Percentiles rank a stretch among this genome's conserved stretches.
Conservation (phyloP, 37 sponge, comb jelly and placozoan species). For the Hormiphora californensis region DNA sequence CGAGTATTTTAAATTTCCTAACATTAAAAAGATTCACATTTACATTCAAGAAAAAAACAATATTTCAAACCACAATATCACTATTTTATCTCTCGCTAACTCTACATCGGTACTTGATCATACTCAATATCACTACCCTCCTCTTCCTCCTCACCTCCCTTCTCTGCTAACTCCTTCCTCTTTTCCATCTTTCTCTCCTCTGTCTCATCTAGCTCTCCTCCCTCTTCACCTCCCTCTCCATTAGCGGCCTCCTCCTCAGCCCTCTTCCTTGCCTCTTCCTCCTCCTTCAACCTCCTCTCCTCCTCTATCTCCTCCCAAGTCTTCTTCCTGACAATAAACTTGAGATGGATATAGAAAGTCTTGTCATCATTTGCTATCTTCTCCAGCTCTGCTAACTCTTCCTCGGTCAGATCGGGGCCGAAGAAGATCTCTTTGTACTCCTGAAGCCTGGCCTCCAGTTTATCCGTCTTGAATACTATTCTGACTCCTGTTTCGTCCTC, state of each 20-base stretch:
- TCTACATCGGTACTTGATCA: too few relatives aligned
- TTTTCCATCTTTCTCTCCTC: not conserved
- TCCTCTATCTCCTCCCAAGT: not conserved
- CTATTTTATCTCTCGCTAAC: too few relatives aligned
- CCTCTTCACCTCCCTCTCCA: not conserved
- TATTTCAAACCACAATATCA: too few relatives aligned
- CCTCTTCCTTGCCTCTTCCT: not conserved
- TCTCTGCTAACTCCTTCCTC: slow-evolving; percentile 11
- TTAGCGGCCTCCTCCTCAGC: not conserved
- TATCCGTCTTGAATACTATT: not conserved
- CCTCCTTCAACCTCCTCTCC: not conserved
- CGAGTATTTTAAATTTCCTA: too few relatives aligned
- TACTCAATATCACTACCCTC: too few relatives aligned
- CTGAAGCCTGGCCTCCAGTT: not conserved
- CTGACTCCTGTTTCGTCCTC: slow-evolving; percentile 8
- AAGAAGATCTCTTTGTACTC: slow-evolving; percentile 19
- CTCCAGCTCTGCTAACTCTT: not conserved
- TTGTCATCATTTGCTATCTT: not conserved
- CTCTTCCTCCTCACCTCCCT: too few relatives aligned
- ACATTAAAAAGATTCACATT: too few relatives aligned
- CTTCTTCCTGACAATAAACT: not conserved
- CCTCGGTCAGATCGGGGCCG: not conserved
- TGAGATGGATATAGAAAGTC: not conserved
- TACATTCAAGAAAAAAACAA: too few relatives aligned
- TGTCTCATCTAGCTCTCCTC: not conserved